Evolutionary conservation across 2,888 invertebrate genomes (phyloP), one percentile per base, ranked within the genome.

Genomic region (Linyphia triangularis): DNA sequence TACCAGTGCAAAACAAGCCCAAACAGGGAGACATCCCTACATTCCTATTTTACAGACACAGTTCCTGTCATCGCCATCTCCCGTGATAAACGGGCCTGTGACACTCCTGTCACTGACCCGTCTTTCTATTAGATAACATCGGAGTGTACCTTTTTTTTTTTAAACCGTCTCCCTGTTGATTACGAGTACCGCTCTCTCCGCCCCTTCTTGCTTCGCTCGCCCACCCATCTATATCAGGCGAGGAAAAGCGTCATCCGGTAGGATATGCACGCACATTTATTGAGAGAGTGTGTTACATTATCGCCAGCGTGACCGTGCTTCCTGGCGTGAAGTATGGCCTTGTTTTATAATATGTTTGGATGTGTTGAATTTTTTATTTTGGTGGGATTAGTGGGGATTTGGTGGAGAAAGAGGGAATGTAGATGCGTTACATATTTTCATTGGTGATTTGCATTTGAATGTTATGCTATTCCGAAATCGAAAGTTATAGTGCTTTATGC

Each of bases 281-380:
- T 51, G 69, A 51, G 57, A 19, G 51, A 33, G n/a, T n/a, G 30
- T 51, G 59, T 43, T 43, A 51, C 57, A 81, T 81, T 81, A 78
- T 67, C 85, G 70, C 43, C 85, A 37, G 78, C 85, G 70, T 7
- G 51, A 70, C 85, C 85, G 85, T 85, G 85, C 69, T 78, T 85
- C 85, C 85, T 85, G 85, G 72, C 63, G 43, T 73, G 51, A 26
- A 43, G 59, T 82, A 67, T 81, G 40, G 57, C 40, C 40, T 61
- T 73, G 72, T 72, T 72, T 72, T 51, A n/a, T n/a, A n/a, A n/a
- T n/a, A n/a, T n/a, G 24, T 26, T 16, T 57, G 57, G n/a, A 6
- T 9, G n/a, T 63, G 63, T 16, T 26, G 3, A 28, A 13, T 16
- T 63, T 16, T 24, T 13, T 43, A 7, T 2, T 51, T 51, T 51